These are phyloP conservation scores for Drymonia ruficornis DNA, from an alignment of 2,888 invertebrate genomes.

Conservation along the genomic window DNA sequence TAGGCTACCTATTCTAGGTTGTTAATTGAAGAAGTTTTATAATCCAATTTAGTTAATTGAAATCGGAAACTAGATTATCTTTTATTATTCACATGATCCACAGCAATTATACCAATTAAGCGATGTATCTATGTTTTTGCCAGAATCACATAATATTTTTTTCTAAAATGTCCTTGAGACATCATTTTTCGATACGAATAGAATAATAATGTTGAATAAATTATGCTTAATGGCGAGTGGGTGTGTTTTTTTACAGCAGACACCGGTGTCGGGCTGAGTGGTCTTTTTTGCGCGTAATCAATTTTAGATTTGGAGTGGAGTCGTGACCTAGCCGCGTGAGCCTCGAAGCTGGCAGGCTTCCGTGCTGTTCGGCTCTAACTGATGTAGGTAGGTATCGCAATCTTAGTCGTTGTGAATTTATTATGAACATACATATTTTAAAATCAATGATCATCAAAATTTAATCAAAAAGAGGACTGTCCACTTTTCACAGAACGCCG, in stretches of 20 bases:
- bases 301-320: conserved; percentile 76
- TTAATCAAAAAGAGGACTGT: too few relatives aligned
- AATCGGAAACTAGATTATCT: conserved; percentile 21
- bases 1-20: background rate
- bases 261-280: conserved; percentile 45
- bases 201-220: conserved; percentile 73
- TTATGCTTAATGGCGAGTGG: conserved; percentile 69
- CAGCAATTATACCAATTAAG: conserved; percentile 45
- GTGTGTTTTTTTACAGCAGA: conserved; percentile 58
- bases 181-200: conserved; percentile 56
- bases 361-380: conserved; percentile 50
- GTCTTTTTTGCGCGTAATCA: conserved; percentile 71
- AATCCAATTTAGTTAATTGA: too few relatives aligned
- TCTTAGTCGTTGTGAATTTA: background rate
- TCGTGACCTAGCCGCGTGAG: conserved; percentile 73
- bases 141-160: conserved; percentile 33
- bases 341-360: conserved; percentile 59
- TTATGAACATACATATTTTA: too few relatives aligned
- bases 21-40: conserved; percentile 8
- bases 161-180: conserved; percentile 47
- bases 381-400: conserved; percentile 5
- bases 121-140: conserved; percentile 42
- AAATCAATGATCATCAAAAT: too few relatives aligned
- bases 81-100: conserved; percentile 44
- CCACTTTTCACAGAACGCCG: too few relatives aligned